Percentiles rank a stretch among this genome's conserved stretches.
These are phyloP conservation scores for Timandra comae DNA, from an alignment of 2,888 invertebrate genomes.

Conservation along the genomic window DNA sequence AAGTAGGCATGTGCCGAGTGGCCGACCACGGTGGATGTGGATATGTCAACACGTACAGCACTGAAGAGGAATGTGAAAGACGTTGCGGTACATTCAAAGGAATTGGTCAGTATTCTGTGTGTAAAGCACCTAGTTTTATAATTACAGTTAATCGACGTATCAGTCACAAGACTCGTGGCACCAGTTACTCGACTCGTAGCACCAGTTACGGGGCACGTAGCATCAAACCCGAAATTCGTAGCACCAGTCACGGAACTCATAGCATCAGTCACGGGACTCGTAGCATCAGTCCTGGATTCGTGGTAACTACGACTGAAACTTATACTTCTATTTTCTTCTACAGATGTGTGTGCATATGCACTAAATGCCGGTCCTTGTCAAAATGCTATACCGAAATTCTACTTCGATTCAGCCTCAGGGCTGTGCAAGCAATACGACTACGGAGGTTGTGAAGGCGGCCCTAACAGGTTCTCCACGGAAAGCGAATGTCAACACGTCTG, in stretches of 20 bases:
- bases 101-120: conserved; percentile 79
- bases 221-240: too few species aligned
- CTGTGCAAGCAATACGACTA: conserved; percentile 84
- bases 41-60: conserved; percentile 83
- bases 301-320: too few species aligned
- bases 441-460: conserved; percentile 90
- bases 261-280: too few species aligned
- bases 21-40: conserved; percentile 71
- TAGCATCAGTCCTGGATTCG: too few species aligned
- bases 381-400: conserved; percentile 80
- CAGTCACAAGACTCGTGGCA: too few species aligned
- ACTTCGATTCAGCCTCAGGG: conserved; percentile 78
- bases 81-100: conserved; percentile 84
- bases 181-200: too few species aligned
- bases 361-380: conserved; percentile 84
- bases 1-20: conserved; percentile 75
- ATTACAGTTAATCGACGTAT: too few species aligned
- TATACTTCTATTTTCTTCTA: conserved; percentile 48
- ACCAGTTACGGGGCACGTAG: too few species aligned
- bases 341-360: conserved; percentile 84
- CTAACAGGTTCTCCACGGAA: conserved; percentile 86
- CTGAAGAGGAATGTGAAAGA: conserved; percentile 86
- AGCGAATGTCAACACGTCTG: conserved; percentile 86
- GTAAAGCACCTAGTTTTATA: too few species aligned
- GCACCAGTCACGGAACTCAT: too few species aligned